These are phyloP conservation scores for Chymomyza fuscimana DNA, from an alignment of 2,888 invertebrate species.

Conservation along the genomic window DNA sequence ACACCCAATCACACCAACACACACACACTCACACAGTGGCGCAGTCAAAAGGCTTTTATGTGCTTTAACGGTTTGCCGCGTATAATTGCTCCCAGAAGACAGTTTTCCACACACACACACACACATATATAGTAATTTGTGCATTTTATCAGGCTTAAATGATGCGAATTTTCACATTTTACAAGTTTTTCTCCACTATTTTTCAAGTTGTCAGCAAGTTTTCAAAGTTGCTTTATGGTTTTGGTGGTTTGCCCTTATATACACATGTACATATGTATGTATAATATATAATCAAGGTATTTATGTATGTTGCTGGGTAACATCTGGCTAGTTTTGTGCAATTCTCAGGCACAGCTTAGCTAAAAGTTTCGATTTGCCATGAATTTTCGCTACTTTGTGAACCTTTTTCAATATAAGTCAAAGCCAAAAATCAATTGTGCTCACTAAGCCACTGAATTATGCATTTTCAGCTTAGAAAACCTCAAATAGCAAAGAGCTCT, in stretches of 20 bases:
- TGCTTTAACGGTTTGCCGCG: not conserved
- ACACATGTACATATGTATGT: too few species aligned
- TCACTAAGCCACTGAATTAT: not conserved
- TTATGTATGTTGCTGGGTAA: not conserved
- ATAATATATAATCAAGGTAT: not conserved
- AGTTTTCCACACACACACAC: not conserved
- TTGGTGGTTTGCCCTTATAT: not conserved
- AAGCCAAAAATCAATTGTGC: not conserved
- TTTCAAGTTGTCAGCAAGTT: slow-evolving; percentile 1
- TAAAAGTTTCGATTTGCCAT: too few species aligned
- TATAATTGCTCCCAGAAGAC: slow-evolving; percentile 1
- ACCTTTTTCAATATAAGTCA: not conserved
- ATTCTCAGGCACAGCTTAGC: not conserved
- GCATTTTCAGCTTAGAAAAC: not conserved
- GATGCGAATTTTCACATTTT: not conserved
- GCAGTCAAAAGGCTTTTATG: not conserved
- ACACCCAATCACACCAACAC: slow-evolving; percentile 1
- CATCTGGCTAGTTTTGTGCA: not conserved
- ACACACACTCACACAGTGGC: not conserved
- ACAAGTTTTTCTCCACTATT: not conserved
- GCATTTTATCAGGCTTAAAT: slow-evolving; percentile 3
- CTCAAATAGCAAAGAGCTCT: not conserved
- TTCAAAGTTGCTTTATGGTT: not conserved
- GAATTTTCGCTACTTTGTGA: not conserved
- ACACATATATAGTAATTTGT: not conserved